Base-by-base conservation (phyloP, 1,140 invertebrate species). In the Oncopodura yosiiana region DNA sequence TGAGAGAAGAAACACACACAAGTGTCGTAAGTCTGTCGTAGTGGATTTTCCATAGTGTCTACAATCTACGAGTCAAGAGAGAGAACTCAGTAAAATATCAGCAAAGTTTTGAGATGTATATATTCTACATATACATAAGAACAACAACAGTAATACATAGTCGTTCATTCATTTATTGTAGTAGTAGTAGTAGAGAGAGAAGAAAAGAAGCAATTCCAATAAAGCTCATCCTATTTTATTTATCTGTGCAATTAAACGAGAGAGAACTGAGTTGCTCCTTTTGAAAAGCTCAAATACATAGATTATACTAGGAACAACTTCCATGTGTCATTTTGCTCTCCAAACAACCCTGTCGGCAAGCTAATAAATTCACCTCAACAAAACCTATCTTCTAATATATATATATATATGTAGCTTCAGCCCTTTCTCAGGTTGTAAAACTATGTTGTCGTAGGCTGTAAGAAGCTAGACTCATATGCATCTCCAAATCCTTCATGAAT, bases 341-440 rank as follows among this genome's bases (percentile, higher is more conserved):
- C 39, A 52, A 52, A 52, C 27, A 21, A n/a, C 12, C 50, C 50
- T 52, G 50, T 52, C 50, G 29, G 18, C 39, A 44, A 27, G 18
- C 41, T 32, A 44, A 53, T 53, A 53, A 53, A 53, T 53, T 53
- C 26, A 53, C 50, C 50, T 44, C 41, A 44, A 44, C 41, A 30
- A 43, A 53, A 53, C 32, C 18, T 41, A n/a, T 36, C 29, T 3
- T 44, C 6, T 6, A 34, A 34, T 8, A 34, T 6, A 34, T 14
- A 34, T 6, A 14, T 14, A 34, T 34, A 8, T 6, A 34, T 34
- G 14, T 34, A 39, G 38, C n/a, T 39, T 39, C 8, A 39, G 38
- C 38, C 16, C 6, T 18, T 18, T n/a, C n/a, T n/a, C n/a, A n/a
- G n/a, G n/a, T n/a, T n/a, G n/a, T n/a, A n/a, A n/a, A n/a, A n/a